Evolutionary conservation across 2,797 vertebrate genomes (phyloP).

Genomic region (Ammospiza maritima): DNA sequence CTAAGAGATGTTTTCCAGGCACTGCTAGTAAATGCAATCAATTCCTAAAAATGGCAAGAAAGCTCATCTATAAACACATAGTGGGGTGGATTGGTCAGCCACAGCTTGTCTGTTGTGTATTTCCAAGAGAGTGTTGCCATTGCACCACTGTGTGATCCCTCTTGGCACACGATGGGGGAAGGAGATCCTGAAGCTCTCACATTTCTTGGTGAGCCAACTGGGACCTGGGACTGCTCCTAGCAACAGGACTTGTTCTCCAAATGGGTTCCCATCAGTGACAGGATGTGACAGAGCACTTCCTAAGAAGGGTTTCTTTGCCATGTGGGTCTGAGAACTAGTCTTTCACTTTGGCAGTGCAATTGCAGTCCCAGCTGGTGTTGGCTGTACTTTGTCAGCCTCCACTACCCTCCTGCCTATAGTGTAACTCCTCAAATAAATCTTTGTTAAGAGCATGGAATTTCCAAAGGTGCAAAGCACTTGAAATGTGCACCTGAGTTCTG

Average conservation of each 20-base stretch:
- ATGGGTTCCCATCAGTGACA: background rate
- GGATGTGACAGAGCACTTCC: background rate
- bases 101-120: background rate
- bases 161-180: background rate
- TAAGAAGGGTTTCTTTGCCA: fast-evolving
- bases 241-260: background rate
- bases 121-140: background rate
- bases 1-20: background rate
- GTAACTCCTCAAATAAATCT: background rate
- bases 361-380: background rate
- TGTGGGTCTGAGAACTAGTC: background rate
- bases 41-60: background rate
- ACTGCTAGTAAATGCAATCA: background rate
- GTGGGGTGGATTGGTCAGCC: background rate
- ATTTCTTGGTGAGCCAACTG: background rate
- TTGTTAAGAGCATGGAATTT: background rate
- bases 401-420: background rate
- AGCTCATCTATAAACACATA: background rate
- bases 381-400: background rate
- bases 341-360: background rate
- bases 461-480: background rate
- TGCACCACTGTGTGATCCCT: background rate
- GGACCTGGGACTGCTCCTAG: background rate
- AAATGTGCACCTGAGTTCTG: background rate
- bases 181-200: background rate